Evolutionary conservation across 2,888 invertebrate species (phyloP).

Genomic region (Sesia apiformis): DNA sequence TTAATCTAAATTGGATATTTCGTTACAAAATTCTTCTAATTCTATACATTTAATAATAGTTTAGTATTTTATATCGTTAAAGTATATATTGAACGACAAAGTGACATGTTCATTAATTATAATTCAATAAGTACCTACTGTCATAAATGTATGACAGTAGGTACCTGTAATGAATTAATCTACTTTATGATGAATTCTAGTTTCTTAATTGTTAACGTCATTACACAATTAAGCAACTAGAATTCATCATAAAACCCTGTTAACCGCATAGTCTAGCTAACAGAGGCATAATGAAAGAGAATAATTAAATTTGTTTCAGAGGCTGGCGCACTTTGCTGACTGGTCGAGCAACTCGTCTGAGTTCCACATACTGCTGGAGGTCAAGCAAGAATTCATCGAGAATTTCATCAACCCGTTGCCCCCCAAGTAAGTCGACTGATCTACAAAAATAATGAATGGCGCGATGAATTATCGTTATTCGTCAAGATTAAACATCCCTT

Average conservation of each 20-base stretch:
- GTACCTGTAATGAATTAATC: too few species aligned
- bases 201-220: too few species aligned
- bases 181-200: too few species aligned
- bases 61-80: too few species aligned
- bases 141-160: too few species aligned
- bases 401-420: conserved; percentile 77
- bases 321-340: conserved; percentile 82
- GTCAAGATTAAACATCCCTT: conserved; percentile 16
- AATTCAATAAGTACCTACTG: too few species aligned
- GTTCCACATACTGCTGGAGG: conserved; percentile 81
- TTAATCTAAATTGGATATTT: too few species aligned
- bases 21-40: too few species aligned
- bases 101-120: too few species aligned
- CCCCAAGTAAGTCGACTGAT: conserved; percentile 59
- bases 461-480: conserved; percentile 12
- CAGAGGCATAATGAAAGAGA: conserved; percentile 22
- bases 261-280: conserved; percentile 16
- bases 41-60: too few species aligned
- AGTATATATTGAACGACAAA: too few species aligned
- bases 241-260: conserved; percentile 8
- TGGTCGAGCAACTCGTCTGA: conserved; percentile 84
- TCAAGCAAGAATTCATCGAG: conserved; percentile 81
- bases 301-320: conserved; percentile 56
- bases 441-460: conserved; percentile 6
- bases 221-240: neutral